Base-by-base conservation (phyloP, 2,113 vertebrate species). In the Brachyhypopomus occidentalis region DNA sequence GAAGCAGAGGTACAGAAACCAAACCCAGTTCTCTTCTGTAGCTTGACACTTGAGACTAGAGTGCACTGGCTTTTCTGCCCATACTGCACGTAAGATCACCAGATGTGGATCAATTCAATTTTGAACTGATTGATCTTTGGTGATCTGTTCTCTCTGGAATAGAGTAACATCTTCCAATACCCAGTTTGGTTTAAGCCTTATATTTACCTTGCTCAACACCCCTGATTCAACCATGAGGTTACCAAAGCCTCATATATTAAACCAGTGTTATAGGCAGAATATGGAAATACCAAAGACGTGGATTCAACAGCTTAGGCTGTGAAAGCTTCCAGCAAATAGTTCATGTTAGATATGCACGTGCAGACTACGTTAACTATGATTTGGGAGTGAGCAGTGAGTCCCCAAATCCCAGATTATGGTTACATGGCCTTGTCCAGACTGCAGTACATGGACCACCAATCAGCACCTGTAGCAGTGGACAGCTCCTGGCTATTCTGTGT, bases 11-110 rank as follows among this genome's bases (percentile, higher is more conserved):
- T 25, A 71, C 52, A 56, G 38, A 17, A 78, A 64, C 45, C n/a
- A n/a, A n/a, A n/a, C n/a, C n/a, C 76, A 84, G 56, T 72, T 77
- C 34, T 64, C 81, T 58, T 80, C 27, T 41, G 64, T 41, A 73
- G 70, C 60, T 30, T 30, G 69, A 19, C 58, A 45, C 3, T 12
- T 20, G n/a, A 80, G 45, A 23, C 79, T 72, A 7, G 76, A 73
- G 74, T 72, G 12, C 45, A 14, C 14, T 52, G 12, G 8, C 12
- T 52, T 14, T 52, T 52, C 1, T 52, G 9, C 1, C 12, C 45
- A 14, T 52, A 52, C 45, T 14, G 45, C 45, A 52, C 45, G 14
- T 2, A 6, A 45, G 45, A 52, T 52, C 45, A 52, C 45, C 8
- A 14, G 45, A 52, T 1, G 45, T 52, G 45, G 9, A 14, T 14